Evolutionary conservation across 92 coral and sea anemone species (phyloP), one percentile per base, ranked within the genome.

Genomic region (Porites evermanni): DNA sequence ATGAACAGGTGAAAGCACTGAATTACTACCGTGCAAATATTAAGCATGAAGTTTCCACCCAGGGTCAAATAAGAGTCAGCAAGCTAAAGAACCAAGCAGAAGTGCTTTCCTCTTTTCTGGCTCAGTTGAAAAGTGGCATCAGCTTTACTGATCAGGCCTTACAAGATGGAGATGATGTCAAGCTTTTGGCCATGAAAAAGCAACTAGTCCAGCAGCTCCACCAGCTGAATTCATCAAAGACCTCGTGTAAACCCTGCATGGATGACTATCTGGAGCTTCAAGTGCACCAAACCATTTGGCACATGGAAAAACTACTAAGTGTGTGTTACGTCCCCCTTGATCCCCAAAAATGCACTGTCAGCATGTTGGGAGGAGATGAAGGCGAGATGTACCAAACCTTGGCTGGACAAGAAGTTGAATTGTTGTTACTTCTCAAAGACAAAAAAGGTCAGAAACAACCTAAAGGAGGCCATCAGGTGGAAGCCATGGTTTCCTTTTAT

Each of bases 111-210:
- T 64, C 77, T 8, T 81, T 65, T 60, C 59, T 94, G 74, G 89
- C 79, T 17, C 90, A 87, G 44, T 73, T 87, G 64, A 79, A 76
- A 64, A 89, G 81, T 51, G 69, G 77, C 17, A 78, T 91, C 47
- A 90, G 89, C 18, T n/a, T n/a, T n/a, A n/a, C n/a, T n/a, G n/a
- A n/a, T n/a, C n/a, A n/a, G n/a, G n/a, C n/a, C n/a, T n/a, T 89
- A 14, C 64, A 78, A 9, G 89, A 94, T 74, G 94, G 92, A 52
- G 88, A 91, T 24, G 89, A 92, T 67, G 77, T 91, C 4, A 84
- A 91, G 72, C 63, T 92, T 12, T 67, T 94, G 79, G 70, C 89
- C 29, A 59, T 94, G 63, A 94, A 89, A 64, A 79, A 75, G 16
- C 92, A 91, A 80, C 89, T 91, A 1, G 59, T 88, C 11, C 54